phyloP scores from a whole-genome alignment of 2,797 vertebrate genomes.

The Falco novaeseelandiae region DNA sequence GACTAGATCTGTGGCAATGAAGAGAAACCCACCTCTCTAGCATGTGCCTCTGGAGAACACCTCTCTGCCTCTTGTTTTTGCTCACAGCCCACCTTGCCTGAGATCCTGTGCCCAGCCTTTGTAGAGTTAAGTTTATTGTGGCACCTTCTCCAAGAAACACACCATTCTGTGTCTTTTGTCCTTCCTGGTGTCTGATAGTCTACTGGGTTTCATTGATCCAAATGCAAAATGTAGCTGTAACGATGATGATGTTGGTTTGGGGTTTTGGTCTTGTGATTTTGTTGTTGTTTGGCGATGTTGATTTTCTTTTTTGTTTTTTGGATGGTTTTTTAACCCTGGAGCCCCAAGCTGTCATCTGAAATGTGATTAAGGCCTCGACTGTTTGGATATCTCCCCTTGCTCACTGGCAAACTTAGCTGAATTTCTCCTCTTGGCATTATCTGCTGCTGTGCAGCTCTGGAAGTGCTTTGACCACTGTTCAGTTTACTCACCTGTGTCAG shows the following conservation, averaged over 20 bases:
- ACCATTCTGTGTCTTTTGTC: not conserved
- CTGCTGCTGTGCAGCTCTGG: not conserved
- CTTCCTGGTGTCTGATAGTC: not conserved
- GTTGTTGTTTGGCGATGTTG: no score
- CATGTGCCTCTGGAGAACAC: not conserved
- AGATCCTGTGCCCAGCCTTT: not conserved
- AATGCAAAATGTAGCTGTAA: not conserved
- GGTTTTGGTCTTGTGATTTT: no score
- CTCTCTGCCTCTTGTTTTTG: not conserved
- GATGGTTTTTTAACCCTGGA: not conserved
- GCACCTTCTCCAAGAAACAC: not conserved
- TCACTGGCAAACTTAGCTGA: not conserved
- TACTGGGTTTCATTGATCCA: not conserved
- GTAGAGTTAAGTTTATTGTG: not conserved
- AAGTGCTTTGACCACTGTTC: not conserved
- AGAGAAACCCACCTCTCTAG: fast-evolving
- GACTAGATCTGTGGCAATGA: not conserved
- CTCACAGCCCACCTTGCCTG: not conserved
- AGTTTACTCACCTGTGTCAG: not conserved
- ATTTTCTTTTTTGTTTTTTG: not conserved
- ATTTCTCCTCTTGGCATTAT: not conserved
- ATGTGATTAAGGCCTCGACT: not conserved
- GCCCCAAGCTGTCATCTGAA: not conserved
- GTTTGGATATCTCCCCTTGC: not conserved
- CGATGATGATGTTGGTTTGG: not conserved